These are phyloP conservation scores for Caenorhabditis auriculariae DNA, from an alignment of 2,888 invertebrate genomes.

Conservation along the genomic window DNA sequence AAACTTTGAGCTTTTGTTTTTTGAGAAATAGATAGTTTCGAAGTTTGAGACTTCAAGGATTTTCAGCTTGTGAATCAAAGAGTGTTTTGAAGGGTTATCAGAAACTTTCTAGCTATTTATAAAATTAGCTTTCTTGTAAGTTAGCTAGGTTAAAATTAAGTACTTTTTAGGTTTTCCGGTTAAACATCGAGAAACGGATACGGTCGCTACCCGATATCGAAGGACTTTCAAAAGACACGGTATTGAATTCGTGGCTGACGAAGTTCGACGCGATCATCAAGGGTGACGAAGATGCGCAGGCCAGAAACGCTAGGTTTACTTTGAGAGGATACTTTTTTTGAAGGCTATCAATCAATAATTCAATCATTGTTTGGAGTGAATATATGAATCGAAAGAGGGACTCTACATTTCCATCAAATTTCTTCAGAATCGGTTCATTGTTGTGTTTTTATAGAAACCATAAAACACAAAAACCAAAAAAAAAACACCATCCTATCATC, in stretches of 20 bases:
- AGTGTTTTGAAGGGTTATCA: neutral
- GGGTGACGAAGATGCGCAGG: conserved; percentile 68
- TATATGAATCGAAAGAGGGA: neutral
- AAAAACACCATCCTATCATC: no score
- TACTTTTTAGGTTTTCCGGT: conserved; percentile 74
- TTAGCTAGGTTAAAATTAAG: neutral
- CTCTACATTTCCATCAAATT: no score
- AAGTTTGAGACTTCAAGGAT: neutral
- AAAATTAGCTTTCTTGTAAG: neutral
- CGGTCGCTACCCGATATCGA: conserved; percentile 97
- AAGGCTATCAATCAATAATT: no score
- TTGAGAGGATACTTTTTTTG: neutral
- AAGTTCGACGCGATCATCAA: conserved; percentile 96
- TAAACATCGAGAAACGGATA: conserved; percentile 94
- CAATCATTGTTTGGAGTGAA: no score
- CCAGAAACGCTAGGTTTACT: conserved; percentile 44
- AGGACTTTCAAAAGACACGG: conserved; percentile 91
- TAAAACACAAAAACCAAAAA: no score
- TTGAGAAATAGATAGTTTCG: no score
- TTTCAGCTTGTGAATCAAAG: no score
- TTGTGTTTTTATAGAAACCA: no score
- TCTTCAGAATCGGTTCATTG: no score
- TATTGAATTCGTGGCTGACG: conserved; percentile 97
- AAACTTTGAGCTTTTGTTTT: no score
- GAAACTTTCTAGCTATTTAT: neutral